Conservation (phyloP, 2,113 vertebrate species). For the Proterorhinus semilunaris region DNA sequence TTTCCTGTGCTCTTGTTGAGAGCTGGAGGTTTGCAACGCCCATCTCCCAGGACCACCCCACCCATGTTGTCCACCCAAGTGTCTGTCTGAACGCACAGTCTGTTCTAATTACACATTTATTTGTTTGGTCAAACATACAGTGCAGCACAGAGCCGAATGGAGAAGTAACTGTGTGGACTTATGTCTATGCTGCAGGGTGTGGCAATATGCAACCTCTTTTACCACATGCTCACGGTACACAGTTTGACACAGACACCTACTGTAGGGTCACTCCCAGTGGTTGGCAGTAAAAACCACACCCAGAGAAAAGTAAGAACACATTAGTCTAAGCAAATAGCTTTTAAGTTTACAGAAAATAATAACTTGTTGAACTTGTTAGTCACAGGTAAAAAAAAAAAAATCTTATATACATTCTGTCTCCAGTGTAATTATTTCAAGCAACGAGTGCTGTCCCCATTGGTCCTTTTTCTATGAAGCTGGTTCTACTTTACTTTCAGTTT, state of each 20-base stretch:
- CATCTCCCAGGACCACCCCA: slow-evolving; percentile 65
- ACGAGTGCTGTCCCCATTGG: too few species aligned
- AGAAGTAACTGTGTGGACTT: slow-evolving; percentile 22
- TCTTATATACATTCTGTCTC: too few species aligned
- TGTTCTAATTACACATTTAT: slow-evolving; percentile 48
- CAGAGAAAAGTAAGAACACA: slow-evolving; percentile 51
- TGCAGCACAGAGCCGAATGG: slow-evolving; percentile 13
- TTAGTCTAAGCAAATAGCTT: slow-evolving; percentile 16
- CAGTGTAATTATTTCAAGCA: too few species aligned
- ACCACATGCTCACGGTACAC: slow-evolving; percentile 48
- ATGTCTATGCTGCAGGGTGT: slow-evolving; percentile 50
- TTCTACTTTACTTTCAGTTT: too few species aligned
- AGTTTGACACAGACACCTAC: slow-evolving; percentile 56
- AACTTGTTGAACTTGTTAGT: neutral
- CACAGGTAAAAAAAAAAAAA: neutral
- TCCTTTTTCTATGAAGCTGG: too few species aligned
- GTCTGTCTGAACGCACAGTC: slow-evolving; percentile 37
- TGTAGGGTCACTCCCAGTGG: slow-evolving; percentile 52
- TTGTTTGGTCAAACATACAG: slow-evolving; percentile 29
- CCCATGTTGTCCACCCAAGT: slow-evolving; percentile 33
- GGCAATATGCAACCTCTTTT: slow-evolving; percentile 47
- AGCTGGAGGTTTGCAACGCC: slow-evolving; percentile 54
- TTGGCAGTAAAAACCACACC: slow-evolving; percentile 64
- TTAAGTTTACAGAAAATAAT: slow-evolving; percentile 12
- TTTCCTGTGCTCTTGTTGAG: slow-evolving; percentile 30